Conservation (phyloP, 2,888 invertebrate genomes). For the Oscheius sp. region DNA sequence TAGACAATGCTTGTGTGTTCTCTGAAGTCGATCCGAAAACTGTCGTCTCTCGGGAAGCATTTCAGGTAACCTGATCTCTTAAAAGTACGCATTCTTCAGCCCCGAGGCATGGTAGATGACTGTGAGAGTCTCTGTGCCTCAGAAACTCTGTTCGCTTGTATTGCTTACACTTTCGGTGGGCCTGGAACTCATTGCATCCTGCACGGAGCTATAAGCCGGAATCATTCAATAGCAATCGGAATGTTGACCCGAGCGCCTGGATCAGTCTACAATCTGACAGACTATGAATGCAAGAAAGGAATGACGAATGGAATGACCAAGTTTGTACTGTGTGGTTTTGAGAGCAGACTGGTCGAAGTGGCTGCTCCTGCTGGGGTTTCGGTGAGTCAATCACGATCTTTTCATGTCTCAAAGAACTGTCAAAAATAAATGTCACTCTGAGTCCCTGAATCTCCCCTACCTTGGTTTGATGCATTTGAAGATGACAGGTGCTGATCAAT, state of each 20-base stretch:
- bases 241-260: background rate
- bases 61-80: constrained; percentile 5
- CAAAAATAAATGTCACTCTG: too few relatives aligned
- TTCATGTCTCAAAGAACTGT: too few relatives aligned
- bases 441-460: too few relatives aligned
- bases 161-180: constrained; percentile 15
- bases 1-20: constrained; percentile 1
- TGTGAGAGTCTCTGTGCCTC: constrained; percentile 12
- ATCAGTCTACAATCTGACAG: constrained; percentile 16
- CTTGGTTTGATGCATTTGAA: too few relatives aligned
- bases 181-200: constrained; percentile 19
- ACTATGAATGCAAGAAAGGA: background rate
- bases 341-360: constrained; percentile 3
- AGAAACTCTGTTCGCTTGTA: constrained; percentile 27
- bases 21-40: constrained; percentile 2
- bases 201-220: background rate
- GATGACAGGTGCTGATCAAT: too few relatives aligned
- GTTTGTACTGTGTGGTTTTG: constrained; percentile 3
- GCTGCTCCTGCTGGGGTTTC: background rate
- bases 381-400: background rate
- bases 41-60: constrained; percentile 10
- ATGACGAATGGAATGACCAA: background rate
- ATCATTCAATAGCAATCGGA: background rate
- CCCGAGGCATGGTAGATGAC: constrained; percentile 3
- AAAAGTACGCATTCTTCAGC: background rate